Percentiles rank a stretch among this genome's conserved stretches.
Evolutionary conservation across 2,888 invertebrate species (phyloP).

Genomic region (Eupithecia dodoneata): DNA sequence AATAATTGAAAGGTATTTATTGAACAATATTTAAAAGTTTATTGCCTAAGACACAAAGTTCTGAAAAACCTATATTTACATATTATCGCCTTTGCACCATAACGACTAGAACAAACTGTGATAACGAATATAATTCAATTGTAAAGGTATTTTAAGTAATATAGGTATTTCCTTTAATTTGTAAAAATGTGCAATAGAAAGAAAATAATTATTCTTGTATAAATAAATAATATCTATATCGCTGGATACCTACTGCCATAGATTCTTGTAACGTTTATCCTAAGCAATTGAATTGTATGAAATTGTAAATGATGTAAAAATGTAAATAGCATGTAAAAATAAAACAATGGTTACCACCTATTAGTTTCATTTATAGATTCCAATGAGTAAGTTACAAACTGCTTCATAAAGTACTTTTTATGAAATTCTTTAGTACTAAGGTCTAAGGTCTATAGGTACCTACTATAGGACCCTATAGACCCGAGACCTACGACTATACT

Average conservation of each 20-base stretch:
- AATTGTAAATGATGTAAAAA: slow-evolving; percentile 31
- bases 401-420: not conserved
- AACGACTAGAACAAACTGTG: slow-evolving; percentile 22
- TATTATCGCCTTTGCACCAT: not conserved
- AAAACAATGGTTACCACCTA: slow-evolving; percentile 17
- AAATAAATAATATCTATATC: not conserved
- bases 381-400: not conserved
- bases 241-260: not conserved
- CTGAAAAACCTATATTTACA: not conserved
- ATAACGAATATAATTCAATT: slow-evolving; percentile 12
- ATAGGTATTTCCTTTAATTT: not conserved
- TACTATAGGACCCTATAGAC: too few relatives aligned
- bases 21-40: not conserved
- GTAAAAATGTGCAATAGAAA: not conserved
- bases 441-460: too few relatives aligned
- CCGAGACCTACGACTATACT: too few relatives aligned
- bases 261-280: not conserved
- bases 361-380: not conserved
- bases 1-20: slow-evolving; percentile 9
- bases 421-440: too few relatives aligned
- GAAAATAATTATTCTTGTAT: not conserved
- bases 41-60: not conserved
- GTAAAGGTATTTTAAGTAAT: not conserved
- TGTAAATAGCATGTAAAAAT: slow-evolving; percentile 31
- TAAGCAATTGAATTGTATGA: slow-evolving; percentile 19